These are phyloP conservation scores for Epinotia brunnichana DNA, from an alignment of 2,888 invertebrate genomes.

Conservation along the genomic window DNA sequence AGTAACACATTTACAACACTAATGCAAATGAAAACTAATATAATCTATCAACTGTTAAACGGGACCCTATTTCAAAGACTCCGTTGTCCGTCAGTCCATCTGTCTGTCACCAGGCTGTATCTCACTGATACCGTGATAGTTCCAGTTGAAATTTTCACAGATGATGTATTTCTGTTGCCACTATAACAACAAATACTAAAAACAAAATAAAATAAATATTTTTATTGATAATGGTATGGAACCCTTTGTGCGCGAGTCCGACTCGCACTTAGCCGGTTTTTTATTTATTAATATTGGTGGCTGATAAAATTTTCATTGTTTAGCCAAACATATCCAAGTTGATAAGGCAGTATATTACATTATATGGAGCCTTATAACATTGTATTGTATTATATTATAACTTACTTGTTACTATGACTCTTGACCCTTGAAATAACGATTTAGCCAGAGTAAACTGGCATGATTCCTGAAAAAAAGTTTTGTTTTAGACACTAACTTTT, in stretches of 20 bases:
- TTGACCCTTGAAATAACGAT: conserved; percentile 87
- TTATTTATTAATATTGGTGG: background rate
- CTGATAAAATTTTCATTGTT: background rate
- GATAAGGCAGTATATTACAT: background rate
- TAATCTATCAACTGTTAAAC: background rate
- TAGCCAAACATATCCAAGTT: background rate
- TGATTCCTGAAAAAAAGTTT: conserved; percentile 65
- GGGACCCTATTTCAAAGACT: too few relatives aligned
- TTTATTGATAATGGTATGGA: too few relatives aligned
- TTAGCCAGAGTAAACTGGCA: conserved; percentile 82
- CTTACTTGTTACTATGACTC: conserved; percentile 88
- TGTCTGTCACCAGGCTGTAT: too few relatives aligned
- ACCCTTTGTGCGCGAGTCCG: too few relatives aligned
- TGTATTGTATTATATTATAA: conserved; percentile 47
- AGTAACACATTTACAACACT: background rate
- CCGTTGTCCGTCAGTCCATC: too few relatives aligned
- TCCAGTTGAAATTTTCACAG: too few relatives aligned
- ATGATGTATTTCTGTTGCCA: too few relatives aligned
- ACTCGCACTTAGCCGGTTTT: too few relatives aligned
- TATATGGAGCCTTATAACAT: background rate
- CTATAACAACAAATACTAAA: too few relatives aligned
- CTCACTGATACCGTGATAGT: too few relatives aligned
- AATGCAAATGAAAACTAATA: background rate
- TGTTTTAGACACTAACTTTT: background rate
- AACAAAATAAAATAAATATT: too few relatives aligned